Evolutionary conservation across 2,888 invertebrate genomes (phyloP).

Genomic region (Oscheius sp.): DNA sequence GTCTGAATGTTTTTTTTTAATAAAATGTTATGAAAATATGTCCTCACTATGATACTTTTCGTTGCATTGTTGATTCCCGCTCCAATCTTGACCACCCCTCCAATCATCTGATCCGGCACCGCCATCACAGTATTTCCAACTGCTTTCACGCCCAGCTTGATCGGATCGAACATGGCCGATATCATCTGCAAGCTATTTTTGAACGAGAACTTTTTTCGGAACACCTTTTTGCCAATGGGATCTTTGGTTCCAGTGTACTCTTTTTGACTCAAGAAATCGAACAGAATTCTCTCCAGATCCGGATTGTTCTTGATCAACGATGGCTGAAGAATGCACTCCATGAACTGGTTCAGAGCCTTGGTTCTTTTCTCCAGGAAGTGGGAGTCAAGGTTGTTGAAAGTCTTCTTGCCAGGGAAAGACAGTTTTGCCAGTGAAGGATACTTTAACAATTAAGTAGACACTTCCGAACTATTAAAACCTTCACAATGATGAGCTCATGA

Average conservation of each 20-base stretch:
- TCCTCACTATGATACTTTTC: slow-evolving; percentile 55
- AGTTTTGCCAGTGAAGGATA: slow-evolving; percentile 84
- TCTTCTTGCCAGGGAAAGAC: slow-evolving; percentile 90
- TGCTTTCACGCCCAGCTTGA: slow-evolving; percentile 85
- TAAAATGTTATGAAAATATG: neutral
- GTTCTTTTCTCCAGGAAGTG: slow-evolving; percentile 86
- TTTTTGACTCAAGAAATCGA: slow-evolving; percentile 72
- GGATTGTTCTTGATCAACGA: slow-evolving; percentile 79
- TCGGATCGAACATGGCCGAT: slow-evolving; percentile 82
- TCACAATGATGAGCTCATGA: slow-evolving; percentile 82
- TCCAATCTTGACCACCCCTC: slow-evolving; percentile 86
- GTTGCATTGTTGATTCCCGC: slow-evolving; percentile 86
- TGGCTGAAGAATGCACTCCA: slow-evolving; percentile 78
- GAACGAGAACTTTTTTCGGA: neutral
- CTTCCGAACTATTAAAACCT: slow-evolving; percentile 69
- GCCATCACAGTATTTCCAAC: slow-evolving; percentile 84
- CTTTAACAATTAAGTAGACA: slow-evolving; percentile 75
- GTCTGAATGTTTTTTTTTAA: slow-evolving; percentile 33
- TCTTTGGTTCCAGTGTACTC: slow-evolving; percentile 59
- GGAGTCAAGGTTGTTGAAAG: slow-evolving; percentile 89
- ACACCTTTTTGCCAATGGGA: slow-evolving; percentile 58
- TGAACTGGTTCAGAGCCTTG: slow-evolving; percentile 70
- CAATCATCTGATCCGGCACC: slow-evolving; percentile 88
- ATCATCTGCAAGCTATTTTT: slow-evolving; percentile 70
- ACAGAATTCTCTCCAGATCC: slow-evolving; percentile 77